A percentile compares a stretch with the other conserved stretches of the same genome.
phyloP scores from a whole-genome alignment of 2,113 vertebrate genomes.

The Sander vitreus region DNA sequence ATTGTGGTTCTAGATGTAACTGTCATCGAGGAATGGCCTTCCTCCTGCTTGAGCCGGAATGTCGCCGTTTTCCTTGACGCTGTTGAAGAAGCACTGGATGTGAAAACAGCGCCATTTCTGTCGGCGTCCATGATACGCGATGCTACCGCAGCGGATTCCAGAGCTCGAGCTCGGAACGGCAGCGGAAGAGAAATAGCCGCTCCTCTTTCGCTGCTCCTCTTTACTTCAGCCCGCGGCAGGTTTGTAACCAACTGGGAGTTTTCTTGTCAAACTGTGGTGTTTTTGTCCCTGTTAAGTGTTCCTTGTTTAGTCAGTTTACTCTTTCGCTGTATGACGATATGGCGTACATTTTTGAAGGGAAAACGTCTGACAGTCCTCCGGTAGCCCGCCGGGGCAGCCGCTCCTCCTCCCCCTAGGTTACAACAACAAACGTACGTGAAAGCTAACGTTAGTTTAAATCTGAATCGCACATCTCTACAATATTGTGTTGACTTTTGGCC shows the following conservation, averaged over 20 bases:
- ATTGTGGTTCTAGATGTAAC: slow-evolving; percentile 74
- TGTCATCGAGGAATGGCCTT: slow-evolving; percentile 5
- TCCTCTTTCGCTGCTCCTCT: slow-evolving; percentile 81
- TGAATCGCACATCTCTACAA: background rate
- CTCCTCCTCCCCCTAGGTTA: slow-evolving; percentile 77
- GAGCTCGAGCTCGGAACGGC: slow-evolving; percentile 86
- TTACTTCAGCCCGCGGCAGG: slow-evolving; percentile 81
- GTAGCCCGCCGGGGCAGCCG: slow-evolving; percentile 64
- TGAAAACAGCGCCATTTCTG: slow-evolving; percentile 82
- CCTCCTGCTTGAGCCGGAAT: slow-evolving; percentile 76
- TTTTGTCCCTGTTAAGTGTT: background rate
- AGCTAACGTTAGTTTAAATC: slow-evolving; percentile 36
- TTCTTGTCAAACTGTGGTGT: background rate
- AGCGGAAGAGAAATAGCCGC: slow-evolving; percentile 86
- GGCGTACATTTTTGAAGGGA: slow-evolving; percentile 77
- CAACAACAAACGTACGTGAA: slow-evolving; percentile 65
- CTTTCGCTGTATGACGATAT: slow-evolving; percentile 65
- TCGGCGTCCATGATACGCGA: slow-evolving; percentile 85
- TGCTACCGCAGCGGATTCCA: slow-evolving; percentile 85
- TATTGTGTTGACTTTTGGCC: background rate
- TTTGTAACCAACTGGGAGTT: slow-evolving; percentile 33
- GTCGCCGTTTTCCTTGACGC: slow-evolving; percentile 73
- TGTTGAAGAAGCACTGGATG: slow-evolving; percentile 46
- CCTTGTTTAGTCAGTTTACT: slow-evolving; percentile 7
- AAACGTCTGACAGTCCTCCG: slow-evolving; percentile 68